Evolutionary conservation across 1,140 invertebrate genomes (phyloP).

Genomic region (Bombus terrestris): DNA sequence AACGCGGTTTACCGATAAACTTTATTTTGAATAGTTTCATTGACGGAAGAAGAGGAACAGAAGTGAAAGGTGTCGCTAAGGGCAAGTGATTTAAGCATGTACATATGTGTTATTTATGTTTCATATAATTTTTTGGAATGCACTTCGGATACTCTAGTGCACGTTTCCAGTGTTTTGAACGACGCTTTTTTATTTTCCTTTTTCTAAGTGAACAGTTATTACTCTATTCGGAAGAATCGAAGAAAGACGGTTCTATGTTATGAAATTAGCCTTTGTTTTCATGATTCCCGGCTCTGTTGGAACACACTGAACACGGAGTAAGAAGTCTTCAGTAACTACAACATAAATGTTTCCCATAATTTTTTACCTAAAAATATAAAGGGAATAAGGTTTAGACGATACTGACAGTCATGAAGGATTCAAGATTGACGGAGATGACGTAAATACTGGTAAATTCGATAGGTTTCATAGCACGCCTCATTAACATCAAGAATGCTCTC

Average conservation of each 20-base stretch:
- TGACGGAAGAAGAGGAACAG: neutral
- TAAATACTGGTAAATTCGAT: constrained; percentile 49
- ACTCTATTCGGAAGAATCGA: neutral
- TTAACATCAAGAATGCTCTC: constrained; percentile 48
- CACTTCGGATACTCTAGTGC: neutral
- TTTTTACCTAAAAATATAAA: neutral
- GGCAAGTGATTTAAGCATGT: neutral
- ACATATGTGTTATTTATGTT: neutral
- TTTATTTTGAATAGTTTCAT: neutral
- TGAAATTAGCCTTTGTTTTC: neutral
- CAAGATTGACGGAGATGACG: constrained; percentile 39
- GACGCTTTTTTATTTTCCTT: neutral
- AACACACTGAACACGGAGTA: constrained; percentile 60
- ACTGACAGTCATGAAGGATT: constrained; percentile 48
- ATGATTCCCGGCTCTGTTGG: constrained; percentile 22
- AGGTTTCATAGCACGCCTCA: constrained; percentile 34
- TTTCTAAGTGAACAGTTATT: neutral
- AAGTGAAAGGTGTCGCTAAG: neutral
- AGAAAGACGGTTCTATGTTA: constrained; percentile 1
- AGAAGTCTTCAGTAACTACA: constrained; percentile 59
- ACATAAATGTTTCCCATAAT: neutral
- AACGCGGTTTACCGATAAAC: no score
- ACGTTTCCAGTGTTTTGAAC: neutral
- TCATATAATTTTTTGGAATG: neutral
- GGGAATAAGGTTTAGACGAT: neutral